Evolutionary conservation across 2,113 vertebrate genomes (phyloP).

Genomic region (Oostethus manadensis): DNA sequence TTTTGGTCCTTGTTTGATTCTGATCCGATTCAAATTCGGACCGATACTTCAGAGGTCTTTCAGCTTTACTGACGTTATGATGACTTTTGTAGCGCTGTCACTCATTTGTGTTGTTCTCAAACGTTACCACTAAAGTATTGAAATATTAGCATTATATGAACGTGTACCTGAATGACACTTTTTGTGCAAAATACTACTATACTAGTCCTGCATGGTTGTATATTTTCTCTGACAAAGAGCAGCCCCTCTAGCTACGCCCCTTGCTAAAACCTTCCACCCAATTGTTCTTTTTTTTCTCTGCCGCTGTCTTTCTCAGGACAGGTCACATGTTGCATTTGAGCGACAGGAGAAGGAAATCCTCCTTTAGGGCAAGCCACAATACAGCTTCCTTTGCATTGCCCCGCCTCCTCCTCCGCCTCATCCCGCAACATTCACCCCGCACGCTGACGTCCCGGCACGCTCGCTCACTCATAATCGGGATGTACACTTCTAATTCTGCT

Average conservation of each 20-base stretch:
- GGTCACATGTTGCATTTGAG: constrained; percentile 43
- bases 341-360: constrained; percentile 64
- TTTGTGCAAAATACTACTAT: not conserved
- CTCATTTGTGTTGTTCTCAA: too few relatives aligned
- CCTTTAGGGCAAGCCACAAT: constrained; percentile 56
- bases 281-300: constrained; percentile 10
- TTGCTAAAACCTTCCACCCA: constrained; percentile 24
- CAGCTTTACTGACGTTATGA: too few relatives aligned
- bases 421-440: constrained; percentile 47
- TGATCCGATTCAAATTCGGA: too few relatives aligned
- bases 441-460: constrained; percentile 26
- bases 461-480: constrained; percentile 32
- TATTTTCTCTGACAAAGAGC: constrained; percentile 2
- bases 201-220: not conserved
- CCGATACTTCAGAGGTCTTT: too few relatives aligned
- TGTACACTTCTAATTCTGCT: constrained; percentile 44
- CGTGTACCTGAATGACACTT: not conserved
- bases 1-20: too few relatives aligned
- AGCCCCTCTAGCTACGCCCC: constrained; percentile 3
- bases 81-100: too few relatives aligned
- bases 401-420: constrained; percentile 34
- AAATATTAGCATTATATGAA: too few relatives aligned
- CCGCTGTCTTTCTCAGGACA: constrained; percentile 16
- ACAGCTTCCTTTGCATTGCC: constrained; percentile 41
- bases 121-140: too few relatives aligned